Conservation (phyloP, 2,888 invertebrate species). For the Melinaea marsaeus region DNA sequence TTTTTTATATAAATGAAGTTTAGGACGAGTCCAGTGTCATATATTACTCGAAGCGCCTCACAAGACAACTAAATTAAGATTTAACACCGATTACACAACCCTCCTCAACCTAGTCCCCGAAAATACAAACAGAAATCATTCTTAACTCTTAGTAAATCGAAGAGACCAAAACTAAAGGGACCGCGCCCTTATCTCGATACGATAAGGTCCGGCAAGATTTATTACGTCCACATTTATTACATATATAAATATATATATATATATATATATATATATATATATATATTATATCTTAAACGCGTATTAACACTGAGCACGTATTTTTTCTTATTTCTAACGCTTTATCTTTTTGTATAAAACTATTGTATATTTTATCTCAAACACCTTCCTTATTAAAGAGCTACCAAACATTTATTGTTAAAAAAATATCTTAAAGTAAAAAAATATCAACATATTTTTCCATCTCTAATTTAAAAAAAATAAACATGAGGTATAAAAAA, state of each 20-base stretch:
- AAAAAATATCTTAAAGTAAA: background rate
- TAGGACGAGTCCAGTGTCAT: background rate
- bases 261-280: slow-evolving; percentile 41
- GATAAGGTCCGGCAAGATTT: slow-evolving; percentile 72
- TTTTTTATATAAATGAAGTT: background rate
- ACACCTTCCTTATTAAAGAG: background rate
- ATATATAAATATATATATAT: slow-evolving; percentile 63
- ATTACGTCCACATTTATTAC: slow-evolving; percentile 74
- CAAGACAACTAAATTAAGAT: slow-evolving; percentile 78
- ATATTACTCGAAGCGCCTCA: slow-evolving; percentile 48
- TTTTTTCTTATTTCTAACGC: slow-evolving; percentile 61
- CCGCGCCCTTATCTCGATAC: slow-evolving; percentile 61
- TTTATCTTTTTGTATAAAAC: slow-evolving; percentile 22
- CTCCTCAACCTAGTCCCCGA: slow-evolving; percentile 24
- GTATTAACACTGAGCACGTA: slow-evolving; percentile 72
- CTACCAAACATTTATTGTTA: background rate
- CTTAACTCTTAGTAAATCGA: slow-evolving; percentile 15
- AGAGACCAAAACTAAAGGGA: slow-evolving; percentile 43
- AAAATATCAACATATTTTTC: no score
- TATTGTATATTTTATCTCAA: slow-evolving; percentile 3
- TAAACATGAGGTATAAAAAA: no score
- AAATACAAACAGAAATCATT: slow-evolving; percentile 23
- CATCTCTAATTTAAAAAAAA: no score
- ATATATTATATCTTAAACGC: slow-evolving; percentile 76
- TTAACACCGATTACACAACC: slow-evolving; percentile 65